Conservation (phyloP, 1,140 invertebrate genomes). For the Belonocnema kinseyi region DNA sequence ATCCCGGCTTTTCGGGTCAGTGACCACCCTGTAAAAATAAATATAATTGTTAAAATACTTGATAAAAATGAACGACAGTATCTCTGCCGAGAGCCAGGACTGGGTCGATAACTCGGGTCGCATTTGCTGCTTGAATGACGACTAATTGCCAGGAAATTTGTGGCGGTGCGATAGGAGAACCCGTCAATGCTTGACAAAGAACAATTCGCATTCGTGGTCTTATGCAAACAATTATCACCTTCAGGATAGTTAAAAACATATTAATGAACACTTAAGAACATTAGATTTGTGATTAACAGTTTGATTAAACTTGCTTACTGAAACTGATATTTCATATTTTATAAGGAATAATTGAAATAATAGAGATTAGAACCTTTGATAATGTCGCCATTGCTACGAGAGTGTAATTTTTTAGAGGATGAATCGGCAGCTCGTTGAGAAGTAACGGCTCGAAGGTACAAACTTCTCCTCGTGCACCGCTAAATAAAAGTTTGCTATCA, state of each 20-base stretch:
- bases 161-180: constrained; percentile 84
- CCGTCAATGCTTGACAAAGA: constrained; percentile 80
- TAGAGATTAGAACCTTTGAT: constrained; percentile 82
- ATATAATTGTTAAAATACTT: constrained; percentile 74
- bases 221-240: constrained; percentile 91
- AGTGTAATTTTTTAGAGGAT: constrained; percentile 84
- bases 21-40: too few relatives aligned
- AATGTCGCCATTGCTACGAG: constrained; percentile 95
- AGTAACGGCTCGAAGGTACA: constrained; percentile 91
- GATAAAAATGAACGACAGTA: constrained; percentile 87
- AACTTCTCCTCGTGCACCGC: constrained; percentile 95
- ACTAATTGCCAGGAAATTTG: constrained; percentile 95
- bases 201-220: constrained; percentile 84
- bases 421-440: constrained; percentile 81
- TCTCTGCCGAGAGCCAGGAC: constrained; percentile 92
- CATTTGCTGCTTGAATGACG: constrained; percentile 86
- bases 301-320: too few relatives aligned
- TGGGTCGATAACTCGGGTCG: constrained; percentile 86
- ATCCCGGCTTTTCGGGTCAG: too few relatives aligned
- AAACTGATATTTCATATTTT: background rate
- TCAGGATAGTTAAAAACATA: constrained; percentile 38
- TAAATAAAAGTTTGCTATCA: constrained; percentile 93
- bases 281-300: too few relatives aligned
- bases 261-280: background rate
- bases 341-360: constrained; percentile 2